Conservation (phyloP, 2,888 invertebrate genomes). For the Drosophila falleni region DNA sequence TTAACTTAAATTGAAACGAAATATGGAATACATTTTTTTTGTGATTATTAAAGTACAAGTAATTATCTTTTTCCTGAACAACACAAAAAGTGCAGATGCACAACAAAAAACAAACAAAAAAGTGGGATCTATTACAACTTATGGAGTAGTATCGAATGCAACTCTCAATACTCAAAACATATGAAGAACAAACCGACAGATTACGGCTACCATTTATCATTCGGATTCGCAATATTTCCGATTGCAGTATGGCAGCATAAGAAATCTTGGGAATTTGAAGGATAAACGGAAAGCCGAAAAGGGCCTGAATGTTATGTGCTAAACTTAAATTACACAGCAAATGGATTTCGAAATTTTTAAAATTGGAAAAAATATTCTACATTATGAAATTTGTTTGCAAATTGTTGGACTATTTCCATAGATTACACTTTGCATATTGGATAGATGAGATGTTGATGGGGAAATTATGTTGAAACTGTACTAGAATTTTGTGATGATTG, state of each 20-base stretch:
- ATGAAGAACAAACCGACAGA: conserved; percentile 11
- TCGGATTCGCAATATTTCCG: conserved; percentile 32
- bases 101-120: conserved; percentile 18
- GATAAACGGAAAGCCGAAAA: conserved; percentile 17
- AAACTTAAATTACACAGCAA: conserved; percentile 20
- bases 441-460: background rate
- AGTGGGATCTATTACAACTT: conserved; percentile 8
- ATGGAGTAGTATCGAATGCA: conserved; percentile 22
- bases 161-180: conserved; percentile 12
- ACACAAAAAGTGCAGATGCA: conserved; percentile 41
- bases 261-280: conserved; percentile 25
- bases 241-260: background rate
- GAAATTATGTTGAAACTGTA: conserved; percentile 10
- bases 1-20: conserved; percentile 12
- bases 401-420: conserved; percentile 10
- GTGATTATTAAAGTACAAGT: conserved; percentile 48
- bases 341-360: conserved; percentile 23
- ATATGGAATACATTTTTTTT: conserved; percentile 6
- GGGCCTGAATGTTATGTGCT: conserved; percentile 5
- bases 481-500: conserved; percentile 33
- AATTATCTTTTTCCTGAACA: conserved; percentile 20
- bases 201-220: conserved; percentile 17
- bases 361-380: conserved; percentile 25
- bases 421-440: conserved; percentile 22
- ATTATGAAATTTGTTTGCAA: conserved; percentile 25